A percentile compares a stretch with the other conserved stretches of the same genome.
phyloP scores from a whole-genome alignment of 2,113 vertebrate species.

The Leptosomus discolor region DNA sequence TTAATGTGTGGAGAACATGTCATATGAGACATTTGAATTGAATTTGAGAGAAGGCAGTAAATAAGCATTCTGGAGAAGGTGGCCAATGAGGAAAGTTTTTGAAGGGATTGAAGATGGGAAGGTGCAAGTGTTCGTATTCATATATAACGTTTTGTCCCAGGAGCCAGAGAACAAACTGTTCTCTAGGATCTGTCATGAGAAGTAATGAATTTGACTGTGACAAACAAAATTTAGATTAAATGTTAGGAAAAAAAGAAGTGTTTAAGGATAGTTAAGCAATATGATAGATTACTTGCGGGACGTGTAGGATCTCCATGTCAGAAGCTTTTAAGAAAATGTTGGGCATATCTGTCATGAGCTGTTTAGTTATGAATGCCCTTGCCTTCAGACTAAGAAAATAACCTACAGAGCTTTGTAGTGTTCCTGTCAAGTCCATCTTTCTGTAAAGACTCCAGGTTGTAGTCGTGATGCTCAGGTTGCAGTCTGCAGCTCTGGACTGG shows the following conservation, averaged over 20 bases:
- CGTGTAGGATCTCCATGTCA: background rate
- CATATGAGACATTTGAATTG: background rate
- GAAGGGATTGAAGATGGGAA: background rate
- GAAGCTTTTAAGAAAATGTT: background rate
- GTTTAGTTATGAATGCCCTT: background rate
- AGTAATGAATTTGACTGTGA: background rate
- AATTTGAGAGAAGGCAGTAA: background rate
- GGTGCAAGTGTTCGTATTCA: too few relatives aligned
- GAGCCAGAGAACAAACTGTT: background rate
- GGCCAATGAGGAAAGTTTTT: background rate
- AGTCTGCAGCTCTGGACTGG: background rate
- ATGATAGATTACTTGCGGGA: background rate
- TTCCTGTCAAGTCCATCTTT: background rate
- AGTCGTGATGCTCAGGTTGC: background rate
- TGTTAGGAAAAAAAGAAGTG: background rate
- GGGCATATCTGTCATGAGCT: background rate
- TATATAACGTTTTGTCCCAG: background rate
- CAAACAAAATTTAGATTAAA: background rate
- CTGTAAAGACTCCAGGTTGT: background rate
- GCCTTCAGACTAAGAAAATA: background rate
- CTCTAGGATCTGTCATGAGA: background rate
- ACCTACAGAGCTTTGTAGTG: background rate
- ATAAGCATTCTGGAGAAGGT: background rate
- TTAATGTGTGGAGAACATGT: background rate
- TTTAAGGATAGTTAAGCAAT: background rate